phyloP scores from a whole-genome alignment of 2,888 invertebrate species.

The Eustalomyia histrio region DNA sequence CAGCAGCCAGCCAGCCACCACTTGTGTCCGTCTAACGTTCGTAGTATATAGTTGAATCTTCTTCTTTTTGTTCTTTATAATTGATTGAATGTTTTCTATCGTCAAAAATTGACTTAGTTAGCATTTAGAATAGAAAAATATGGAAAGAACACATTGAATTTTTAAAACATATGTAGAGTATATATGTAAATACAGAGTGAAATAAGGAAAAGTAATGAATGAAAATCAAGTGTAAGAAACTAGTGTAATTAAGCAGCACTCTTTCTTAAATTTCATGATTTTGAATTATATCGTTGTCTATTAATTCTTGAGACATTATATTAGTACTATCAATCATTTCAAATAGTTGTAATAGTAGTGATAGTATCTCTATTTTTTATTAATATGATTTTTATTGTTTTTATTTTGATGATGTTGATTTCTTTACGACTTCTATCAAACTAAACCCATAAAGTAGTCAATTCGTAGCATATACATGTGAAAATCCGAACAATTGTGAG shows the following conservation, averaged over 20 bases:
- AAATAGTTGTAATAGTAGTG: conserved; percentile 11
- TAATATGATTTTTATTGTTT: conserved; percentile 58
- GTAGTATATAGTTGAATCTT: conserved; percentile 12
- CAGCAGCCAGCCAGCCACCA: conserved; percentile 65
- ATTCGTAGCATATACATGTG: conserved; percentile 80
- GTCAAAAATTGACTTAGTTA: conserved; percentile 50
- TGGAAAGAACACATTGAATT: conserved; percentile 12
- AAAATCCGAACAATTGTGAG: conserved; percentile 79
- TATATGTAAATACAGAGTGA: not conserved
- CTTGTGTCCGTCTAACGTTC: conserved; percentile 36
- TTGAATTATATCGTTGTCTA: not conserved
- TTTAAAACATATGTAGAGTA: conserved; percentile 4
- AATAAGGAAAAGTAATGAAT: not conserved
- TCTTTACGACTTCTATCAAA: conserved; percentile 81
- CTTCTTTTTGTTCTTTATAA: conserved; percentile 10
- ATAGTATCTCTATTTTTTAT: conserved; percentile 26
- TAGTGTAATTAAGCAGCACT: conserved; percentile 40
- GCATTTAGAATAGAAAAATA: conserved; percentile 33
- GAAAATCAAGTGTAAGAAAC: conserved; percentile 39
- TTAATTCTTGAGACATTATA: not conserved
- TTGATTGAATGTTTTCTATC: conserved; percentile 34
- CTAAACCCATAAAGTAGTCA: conserved; percentile 81
- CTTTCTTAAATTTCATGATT: conserved; percentile 38
- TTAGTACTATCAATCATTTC: not conserved
- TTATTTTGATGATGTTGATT: conserved; percentile 78